Conservation (phyloP, 2,797 vertebrate species). For the Spatula versicolor region DNA sequence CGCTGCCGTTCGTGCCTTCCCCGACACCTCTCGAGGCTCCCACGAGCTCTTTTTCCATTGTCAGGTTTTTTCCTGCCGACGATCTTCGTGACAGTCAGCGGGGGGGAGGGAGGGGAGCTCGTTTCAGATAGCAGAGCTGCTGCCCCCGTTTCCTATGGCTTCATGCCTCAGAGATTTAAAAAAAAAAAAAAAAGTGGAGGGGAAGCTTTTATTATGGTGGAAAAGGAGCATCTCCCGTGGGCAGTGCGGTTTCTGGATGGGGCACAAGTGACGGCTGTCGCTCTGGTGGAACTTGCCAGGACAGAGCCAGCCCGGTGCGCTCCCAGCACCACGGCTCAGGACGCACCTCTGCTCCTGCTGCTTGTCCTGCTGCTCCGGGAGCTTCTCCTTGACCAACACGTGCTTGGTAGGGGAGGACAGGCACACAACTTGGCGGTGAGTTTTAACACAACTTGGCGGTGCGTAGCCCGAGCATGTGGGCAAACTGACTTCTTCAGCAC, state of each 20-base stretch:
- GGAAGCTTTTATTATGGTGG: neutral
- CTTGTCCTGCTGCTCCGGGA: neutral
- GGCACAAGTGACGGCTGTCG: neutral
- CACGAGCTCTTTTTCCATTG: conserved; percentile 13
- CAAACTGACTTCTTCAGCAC: neutral
- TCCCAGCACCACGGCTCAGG: neutral
- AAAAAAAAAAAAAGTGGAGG: neutral
- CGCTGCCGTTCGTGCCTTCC: neutral
- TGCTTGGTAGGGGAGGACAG: neutral
- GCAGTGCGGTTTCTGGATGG: neutral
- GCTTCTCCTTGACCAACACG: neutral
- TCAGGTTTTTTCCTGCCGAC: neutral
- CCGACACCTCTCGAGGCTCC: neutral
- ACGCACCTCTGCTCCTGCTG: neutral
- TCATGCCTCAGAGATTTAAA: neutral
- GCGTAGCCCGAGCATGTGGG: neutral
- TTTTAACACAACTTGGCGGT: neutral
- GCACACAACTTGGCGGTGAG: rapidly evolving
- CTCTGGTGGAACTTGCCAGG: neutral
- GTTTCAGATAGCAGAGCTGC: neutral
- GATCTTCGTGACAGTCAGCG: neutral
- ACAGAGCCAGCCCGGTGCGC: neutral
- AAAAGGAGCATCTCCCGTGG: neutral
- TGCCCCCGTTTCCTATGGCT: neutral
- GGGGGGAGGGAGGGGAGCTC: neutral